These are phyloP conservation scores for Chunga burmeisteri DNA, from an alignment of 2,113 vertebrate genomes.

Conservation along the genomic window DNA sequence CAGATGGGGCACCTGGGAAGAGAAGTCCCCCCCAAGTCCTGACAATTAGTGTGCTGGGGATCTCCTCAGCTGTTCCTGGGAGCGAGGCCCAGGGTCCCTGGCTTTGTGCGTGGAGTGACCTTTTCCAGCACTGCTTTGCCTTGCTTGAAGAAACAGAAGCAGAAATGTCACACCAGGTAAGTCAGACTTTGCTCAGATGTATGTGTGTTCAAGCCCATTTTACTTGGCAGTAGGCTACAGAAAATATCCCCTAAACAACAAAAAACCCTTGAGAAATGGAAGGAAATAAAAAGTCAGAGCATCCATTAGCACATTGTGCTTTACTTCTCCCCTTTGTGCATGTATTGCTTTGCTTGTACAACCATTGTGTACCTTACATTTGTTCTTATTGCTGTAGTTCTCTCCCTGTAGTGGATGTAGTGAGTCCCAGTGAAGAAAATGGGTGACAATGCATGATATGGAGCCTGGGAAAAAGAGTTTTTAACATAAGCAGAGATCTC, in stretches of 20 bases:
- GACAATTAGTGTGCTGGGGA: rapidly evolving
- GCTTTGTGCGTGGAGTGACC: neutral
- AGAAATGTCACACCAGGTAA: neutral
- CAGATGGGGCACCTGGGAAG: rapidly evolving
- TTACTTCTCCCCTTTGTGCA: neutral
- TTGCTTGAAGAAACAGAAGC: neutral
- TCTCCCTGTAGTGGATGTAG: neutral
- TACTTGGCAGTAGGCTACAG: neutral
- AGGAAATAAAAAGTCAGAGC: neutral
- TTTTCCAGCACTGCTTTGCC: neutral
- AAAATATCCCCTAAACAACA: neutral
- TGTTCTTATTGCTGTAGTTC: neutral
- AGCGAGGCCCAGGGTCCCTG: neutral
- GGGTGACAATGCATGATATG: neutral
- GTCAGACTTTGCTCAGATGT: neutral
- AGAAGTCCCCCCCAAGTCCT: neutral
- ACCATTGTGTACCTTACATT: neutral
- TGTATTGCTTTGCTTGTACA: neutral
- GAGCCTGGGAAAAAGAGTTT: neutral
- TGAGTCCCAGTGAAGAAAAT: neutral
- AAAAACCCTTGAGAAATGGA: neutral
- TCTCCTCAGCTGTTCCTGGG: neutral
- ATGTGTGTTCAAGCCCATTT: neutral
- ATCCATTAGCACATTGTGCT: neutral
- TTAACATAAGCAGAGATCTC: neutral